Base-by-base conservation (phyloP, 2,113 vertebrate genomes). In the Petroica traversi region DNA sequence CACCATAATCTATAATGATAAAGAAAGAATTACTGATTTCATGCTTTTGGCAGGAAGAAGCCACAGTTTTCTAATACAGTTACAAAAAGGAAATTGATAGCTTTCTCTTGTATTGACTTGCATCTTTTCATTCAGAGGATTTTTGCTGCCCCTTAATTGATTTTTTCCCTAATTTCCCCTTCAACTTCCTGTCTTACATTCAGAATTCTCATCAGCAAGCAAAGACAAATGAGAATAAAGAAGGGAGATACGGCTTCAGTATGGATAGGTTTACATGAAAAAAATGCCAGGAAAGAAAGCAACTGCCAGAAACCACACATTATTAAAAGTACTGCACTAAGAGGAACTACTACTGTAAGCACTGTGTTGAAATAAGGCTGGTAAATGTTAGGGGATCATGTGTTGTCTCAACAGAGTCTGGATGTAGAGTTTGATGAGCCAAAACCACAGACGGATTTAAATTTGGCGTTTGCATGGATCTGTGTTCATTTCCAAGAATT, bases 81-180 rank as follows among this genome's bases (percentile, higher is more conserved):
- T 41, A 92, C 89, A 97, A 96, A 92, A 64, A 92, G 22, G 69
- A 86, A 95, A 88, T 95, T 84, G 67, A 95, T 93, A 97, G 29
- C 4, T n/a, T 81, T 94, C 63, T 75, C 59, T 73, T 72, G 8
- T 93, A 93, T 92, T 69, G 20, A 86, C 8, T 89, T 85, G 19
- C 24, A 94, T 95, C 87, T 91, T 75, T 58, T 95, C 73, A 88
- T 45, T 91, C 76, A 59, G 52, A 96, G 43, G 8, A 75, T 67
- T 90, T 57, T 85, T 54, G 34, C 26, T 92, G 69, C 59, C 57
- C 74, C 68, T 95, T 94, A 94, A 92, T 79, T 67, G 74, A 86
- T 88, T 95, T 93, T 87, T 87, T 58, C 10, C 26, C 45, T 68
- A 83, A 85, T 94, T 94, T 95, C 41, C 54, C 4, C 62, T 93